A percentile compares a stretch with the other conserved stretches of the same genome.
These are phyloP conservation scores for Alectoris magna DNA, from an alignment of 2,797 vertebrate species.

Conservation along the genomic window DNA sequence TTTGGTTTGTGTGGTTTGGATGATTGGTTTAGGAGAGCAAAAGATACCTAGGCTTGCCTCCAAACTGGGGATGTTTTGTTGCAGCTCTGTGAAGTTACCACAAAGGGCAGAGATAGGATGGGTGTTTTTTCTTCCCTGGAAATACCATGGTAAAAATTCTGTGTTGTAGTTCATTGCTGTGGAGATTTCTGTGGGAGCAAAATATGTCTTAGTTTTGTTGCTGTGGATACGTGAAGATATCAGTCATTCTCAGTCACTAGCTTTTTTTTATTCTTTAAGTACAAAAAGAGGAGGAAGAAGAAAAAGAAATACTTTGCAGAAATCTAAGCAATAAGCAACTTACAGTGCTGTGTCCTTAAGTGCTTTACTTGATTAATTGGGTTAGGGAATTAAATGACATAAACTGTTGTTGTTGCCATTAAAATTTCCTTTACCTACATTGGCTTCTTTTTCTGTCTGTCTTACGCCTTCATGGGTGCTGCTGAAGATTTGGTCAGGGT, in stretches of 20 bases:
- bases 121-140: background rate
- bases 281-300: background rate
- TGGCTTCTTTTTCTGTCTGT: background rate
- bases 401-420: background rate
- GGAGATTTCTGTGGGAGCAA: background rate
- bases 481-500: background rate
- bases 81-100: background rate
- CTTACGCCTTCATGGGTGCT: background rate
- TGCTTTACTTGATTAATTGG: background rate
- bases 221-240: background rate
- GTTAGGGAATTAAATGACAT: background rate
- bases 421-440: background rate
- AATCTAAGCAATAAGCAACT: background rate
- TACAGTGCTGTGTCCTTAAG: background rate
- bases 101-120: background rate
- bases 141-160: background rate
- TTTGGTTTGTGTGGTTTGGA: background rate
- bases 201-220: background rate
- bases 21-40: background rate
- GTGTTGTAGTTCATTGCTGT: background rate
- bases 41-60: background rate
- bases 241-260: background rate
- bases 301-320: background rate
- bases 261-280: background rate
- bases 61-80: background rate